Evolutionary conservation across 2,888 invertebrate genomes (phyloP), one percentile per base, ranked within the genome.

Genomic region (Drosophila setosimentum): DNA sequence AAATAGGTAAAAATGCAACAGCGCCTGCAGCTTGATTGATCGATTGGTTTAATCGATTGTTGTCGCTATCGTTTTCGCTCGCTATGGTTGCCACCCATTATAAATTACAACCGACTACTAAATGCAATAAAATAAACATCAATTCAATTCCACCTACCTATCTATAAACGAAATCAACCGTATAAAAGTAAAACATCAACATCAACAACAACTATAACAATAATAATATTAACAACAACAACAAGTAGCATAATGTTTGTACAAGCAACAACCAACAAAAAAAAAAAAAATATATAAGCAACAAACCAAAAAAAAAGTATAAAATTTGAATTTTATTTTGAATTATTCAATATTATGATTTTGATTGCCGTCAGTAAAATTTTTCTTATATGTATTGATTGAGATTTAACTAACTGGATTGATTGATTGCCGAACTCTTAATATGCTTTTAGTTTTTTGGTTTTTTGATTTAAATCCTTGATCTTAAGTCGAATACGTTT

Each of bases 21-120:
- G 83, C 86, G 86, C 86, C 81, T 83, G 87, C 82, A 75, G 85
- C 85, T 88, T 83, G 76, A 82, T 86, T 86, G 79, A 78, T 72
- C 80, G 73, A 76, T 78, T 77, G 78, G 57, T 67, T 76, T 48
- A 78, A 82, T 82, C 85, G 80, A 78, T 78, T 80, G 78, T 78
- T 80, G 64, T 76, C 78, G 77, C 76, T 76, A 76, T 60, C 65
- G 65, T 45, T 45, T 45, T 45, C 45, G 45, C 45, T 76, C 78
- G 77, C 76, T 77, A 77, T 60, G 62, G 65, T 70, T 71, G 71
- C 61, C 35, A 16, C 53, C 45, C 70, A 62, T 29, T 55, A 54
- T 33, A 60, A 51, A 58, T 53, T 40, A 40, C 57, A 72, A 24
- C 59, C 48, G 51, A 50, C 48, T 40, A 62, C 63, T 33, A 42